These are phyloP conservation scores for Oxystoma pomonae DNA, from an alignment of 2,888 invertebrate species.

Conservation along the genomic window DNA sequence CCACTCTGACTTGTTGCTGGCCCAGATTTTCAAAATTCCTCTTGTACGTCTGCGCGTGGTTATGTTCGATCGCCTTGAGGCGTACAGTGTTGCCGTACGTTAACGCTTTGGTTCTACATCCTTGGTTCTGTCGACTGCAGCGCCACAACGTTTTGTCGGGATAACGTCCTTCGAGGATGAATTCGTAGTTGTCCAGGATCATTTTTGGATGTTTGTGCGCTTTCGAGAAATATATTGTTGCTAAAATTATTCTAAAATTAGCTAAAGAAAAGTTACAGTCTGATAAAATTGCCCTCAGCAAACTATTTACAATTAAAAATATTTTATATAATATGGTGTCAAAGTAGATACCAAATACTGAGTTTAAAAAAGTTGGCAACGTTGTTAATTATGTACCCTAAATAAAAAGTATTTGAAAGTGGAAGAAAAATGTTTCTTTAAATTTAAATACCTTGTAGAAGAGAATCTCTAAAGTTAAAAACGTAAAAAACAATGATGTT, in stretches of 20 bases:
- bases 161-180: conserved; percentile 21
- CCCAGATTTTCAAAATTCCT: not conserved
- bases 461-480: too few species aligned
- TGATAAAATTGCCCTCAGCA: not conserved
- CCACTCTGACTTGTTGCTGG: not conserved
- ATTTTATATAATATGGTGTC: too few species aligned
- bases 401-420: too few species aligned
- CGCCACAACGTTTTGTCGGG: not conserved
- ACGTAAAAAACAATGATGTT: too few species aligned
- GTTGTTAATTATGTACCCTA: too few species aligned
- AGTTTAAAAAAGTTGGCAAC: too few species aligned
- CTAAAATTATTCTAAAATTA: not conserved
- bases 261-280: too few species aligned
- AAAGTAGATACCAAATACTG: too few species aligned
- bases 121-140: not conserved
- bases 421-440: too few species aligned
- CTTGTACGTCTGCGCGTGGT: conserved; percentile 19
- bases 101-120: conserved; percentile 21
- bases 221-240: not conserved
- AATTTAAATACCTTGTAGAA: too few species aligned
- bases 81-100: conserved; percentile 10
- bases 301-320: too few species aligned
- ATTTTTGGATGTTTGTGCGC: conserved; percentile 9
- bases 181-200: conserved; percentile 27
- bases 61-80: conserved; percentile 12